Evolutionary conservation across 2,888 invertebrate species (phyloP), one percentile per base, ranked within the genome.

Genomic region (Beris chalybata): DNA sequence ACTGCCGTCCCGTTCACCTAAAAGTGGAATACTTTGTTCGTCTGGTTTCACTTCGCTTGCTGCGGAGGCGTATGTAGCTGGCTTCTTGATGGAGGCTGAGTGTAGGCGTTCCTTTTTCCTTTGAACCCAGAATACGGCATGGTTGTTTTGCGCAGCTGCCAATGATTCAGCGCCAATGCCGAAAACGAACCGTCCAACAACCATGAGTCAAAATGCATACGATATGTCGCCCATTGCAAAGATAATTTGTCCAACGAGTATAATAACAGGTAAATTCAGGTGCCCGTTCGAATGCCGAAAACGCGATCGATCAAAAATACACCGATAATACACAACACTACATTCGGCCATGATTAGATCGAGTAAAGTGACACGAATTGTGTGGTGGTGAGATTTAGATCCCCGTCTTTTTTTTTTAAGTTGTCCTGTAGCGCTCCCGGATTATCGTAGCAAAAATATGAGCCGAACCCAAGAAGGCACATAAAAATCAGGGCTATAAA

Each of bases 81-180:
- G n/a, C n/a, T n/a, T n/a, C n/a, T n/a, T n/a, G n/a, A n/a, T n/a
- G n/a, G n/a, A n/a, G n/a, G n/a, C n/a, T n/a, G n/a, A n/a, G n/a
- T n/a, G n/a, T n/a, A n/a, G n/a, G n/a, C n/a, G n/a, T n/a, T n/a
- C n/a, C n/a, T n/a, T n/a, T 92, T 95, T 65, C 96, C 97, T 81
- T 95, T 95, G 79, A 98, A 98, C 98, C n/a, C 98, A 98, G 48
- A 93, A 84, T 0, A 97, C 97, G 0, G 97, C 96, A 82, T 97
- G 98, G 74, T 92, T 96, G 79, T 98, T 98, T 76, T 97, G 97
- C 11, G 95, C 96, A 12, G 98, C 97, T 68, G 95, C 94, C 69
- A 98, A 81, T 0, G 96, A 96, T 82, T 98, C 98, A 31, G 96
- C 96, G 32, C 97, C 98, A 78, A 97, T 92, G 64, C 92, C 97